A percentile compares a stretch with the other conserved stretches of the same genome.
Evolutionary conservation across 1,140 invertebrate genomes (phyloP).

Genomic region (Tetramorium simillimum): DNA sequence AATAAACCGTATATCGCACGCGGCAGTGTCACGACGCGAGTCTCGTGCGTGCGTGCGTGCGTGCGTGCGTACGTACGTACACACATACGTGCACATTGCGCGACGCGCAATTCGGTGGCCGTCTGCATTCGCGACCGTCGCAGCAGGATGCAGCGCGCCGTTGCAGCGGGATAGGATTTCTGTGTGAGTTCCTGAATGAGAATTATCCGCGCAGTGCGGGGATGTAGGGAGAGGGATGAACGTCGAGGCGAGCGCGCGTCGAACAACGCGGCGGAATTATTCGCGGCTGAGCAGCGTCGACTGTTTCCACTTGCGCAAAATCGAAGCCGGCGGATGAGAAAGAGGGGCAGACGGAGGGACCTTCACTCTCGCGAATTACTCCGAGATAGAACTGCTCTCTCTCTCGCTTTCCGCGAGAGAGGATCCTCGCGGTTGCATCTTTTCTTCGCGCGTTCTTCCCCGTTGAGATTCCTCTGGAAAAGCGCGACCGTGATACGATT

Average conservation of each 20-base stretch:
- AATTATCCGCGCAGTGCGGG: conserved; percentile 4
- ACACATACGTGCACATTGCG: background rate
- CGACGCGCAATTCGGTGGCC: conserved; percentile 9
- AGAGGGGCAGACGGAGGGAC: background rate
- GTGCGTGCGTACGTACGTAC: background rate
- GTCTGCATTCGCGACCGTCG: background rate
- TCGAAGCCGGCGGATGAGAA: background rate
- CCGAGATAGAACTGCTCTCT: background rate
- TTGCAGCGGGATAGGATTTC: conserved; percentile 21
- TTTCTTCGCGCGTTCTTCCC: background rate
- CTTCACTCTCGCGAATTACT: background rate
- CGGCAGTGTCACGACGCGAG: conserved; percentile 27
- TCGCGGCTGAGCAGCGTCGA: conserved; percentile 15
- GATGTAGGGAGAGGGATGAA: background rate
- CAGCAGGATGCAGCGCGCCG: conserved; percentile 11
- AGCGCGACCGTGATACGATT: background rate
- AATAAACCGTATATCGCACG: conserved; percentile 64
- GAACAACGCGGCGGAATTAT: background rate
- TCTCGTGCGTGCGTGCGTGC: background rate
- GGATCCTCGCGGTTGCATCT: background rate
- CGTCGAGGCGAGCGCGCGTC: background rate
- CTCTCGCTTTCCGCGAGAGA: background rate
- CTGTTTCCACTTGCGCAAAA: background rate
- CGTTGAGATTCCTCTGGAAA: background rate
- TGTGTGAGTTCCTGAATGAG: conserved; percentile 52